Evolutionary conservation across 2,113 vertebrate species (phyloP).

Genomic region (Mohoua ochrocephala): DNA sequence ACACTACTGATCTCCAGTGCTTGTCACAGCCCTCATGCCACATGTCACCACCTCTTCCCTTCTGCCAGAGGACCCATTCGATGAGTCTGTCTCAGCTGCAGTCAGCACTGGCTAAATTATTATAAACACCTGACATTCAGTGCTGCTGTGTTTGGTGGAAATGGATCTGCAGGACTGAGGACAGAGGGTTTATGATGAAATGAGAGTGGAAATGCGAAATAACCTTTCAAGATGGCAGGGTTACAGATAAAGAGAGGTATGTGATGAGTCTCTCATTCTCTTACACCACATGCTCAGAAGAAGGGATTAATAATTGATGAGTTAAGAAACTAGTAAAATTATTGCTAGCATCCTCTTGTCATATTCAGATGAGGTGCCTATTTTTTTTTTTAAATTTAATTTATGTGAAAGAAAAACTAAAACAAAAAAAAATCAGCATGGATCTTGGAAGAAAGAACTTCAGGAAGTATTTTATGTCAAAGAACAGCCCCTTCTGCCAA

Average conservation of each 20-base stretch:
- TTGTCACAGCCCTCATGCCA: background rate
- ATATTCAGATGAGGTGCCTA: background rate
- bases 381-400: background rate
- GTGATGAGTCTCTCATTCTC: background rate
- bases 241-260: background rate
- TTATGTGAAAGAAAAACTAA: background rate
- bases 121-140: background rate
- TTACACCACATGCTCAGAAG: background rate
- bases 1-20: background rate
- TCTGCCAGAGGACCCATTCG: background rate
- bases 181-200: background rate
- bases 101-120: background rate
- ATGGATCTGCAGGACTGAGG: background rate
- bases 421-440: background rate
- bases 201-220: background rate
- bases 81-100: background rate
- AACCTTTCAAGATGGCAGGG: background rate
- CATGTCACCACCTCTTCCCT: background rate
- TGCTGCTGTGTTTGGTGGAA: background rate
- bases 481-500: constrained; percentile 12
- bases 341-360: background rate
- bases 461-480: background rate
- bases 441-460: background rate
- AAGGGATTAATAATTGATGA: background rate
- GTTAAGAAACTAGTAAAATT: background rate